phyloP scores from a whole-genome alignment of 2,888 invertebrate species.

The Cecidostiba fungosa region DNA sequence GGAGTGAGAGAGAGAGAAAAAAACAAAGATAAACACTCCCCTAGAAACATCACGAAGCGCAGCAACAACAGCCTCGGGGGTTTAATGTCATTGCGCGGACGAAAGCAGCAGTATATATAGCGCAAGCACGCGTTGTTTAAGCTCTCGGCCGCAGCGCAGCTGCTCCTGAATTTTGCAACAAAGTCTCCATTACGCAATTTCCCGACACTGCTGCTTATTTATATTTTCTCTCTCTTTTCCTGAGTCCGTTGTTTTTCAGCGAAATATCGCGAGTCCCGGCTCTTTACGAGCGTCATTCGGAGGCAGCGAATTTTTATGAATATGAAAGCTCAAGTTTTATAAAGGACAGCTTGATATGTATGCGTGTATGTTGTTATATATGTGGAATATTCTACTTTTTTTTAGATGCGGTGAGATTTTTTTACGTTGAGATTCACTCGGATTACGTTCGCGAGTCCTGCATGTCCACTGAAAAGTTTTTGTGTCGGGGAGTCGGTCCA shows the following conservation, averaged over 20 bases:
- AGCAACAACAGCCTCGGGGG: not conserved
- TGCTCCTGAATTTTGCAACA: slow-evolving; percentile 32
- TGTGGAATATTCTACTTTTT: not conserved
- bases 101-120: not conserved
- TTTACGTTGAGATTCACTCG: not conserved
- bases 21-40: not conserved
- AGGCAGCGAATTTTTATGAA: slow-evolving; percentile 37
- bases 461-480: not conserved
- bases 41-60: not conserved
- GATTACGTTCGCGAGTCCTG: not conserved
- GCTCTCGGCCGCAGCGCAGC: not conserved
- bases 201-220: not conserved
- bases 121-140: not conserved
- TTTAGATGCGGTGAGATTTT: not conserved
- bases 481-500: not conserved
- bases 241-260: not conserved
- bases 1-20: not conserved
- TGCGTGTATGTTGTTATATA: not conserved
- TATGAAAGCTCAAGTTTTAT: slow-evolving; percentile 22
- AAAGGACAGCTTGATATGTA: too few relatives aligned
- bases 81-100: not conserved
- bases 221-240: not conserved
- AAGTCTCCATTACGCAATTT: slow-evolving; percentile 21
- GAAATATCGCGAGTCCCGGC: slow-evolving; percentile 14
- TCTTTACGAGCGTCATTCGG: slow-evolving; percentile 10